Base-by-base conservation (phyloP, 2,888 invertebrate species). In the Leucoma salicis region DNA sequence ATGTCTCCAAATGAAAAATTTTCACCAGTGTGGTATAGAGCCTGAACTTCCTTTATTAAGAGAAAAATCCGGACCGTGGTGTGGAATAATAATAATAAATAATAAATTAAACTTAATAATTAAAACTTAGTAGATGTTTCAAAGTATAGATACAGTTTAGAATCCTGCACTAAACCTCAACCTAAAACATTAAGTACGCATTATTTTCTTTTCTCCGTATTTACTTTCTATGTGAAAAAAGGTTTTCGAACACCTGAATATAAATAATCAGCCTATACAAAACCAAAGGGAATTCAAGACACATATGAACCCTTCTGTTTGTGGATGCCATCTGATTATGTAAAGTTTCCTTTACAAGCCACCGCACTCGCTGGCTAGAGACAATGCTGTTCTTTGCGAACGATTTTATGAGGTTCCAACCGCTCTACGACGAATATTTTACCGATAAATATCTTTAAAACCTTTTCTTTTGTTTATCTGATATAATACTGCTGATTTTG, bases 361-460 rank as follows among this genome's bases (percentile, higher is more conserved):
- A 18, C 37, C 36, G 33, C 29, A 31, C 16, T 36, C 32, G 18
- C 18, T 14, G 31, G 13, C 25, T 10, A 14, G 35, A 46, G 48
- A 50, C 48, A 52, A 54, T 54, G 47, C 45, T 54, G 51, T 57
- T 57, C 57, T 57, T 53, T 52, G 45, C 52, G 50, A 48, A 42
- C 42, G 61, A 68, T 72, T 80, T 82, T 82, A 86, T 78, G 82
- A 82, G 75, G 68, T 72, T 58, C 57, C 47, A 63, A 63, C 57
- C 59, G 29, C 48, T 61, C 57, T 69, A 68, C 66, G 47, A 61
- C 59, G 82, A 78, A 85, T 85, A 83, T 81, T 82, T 82, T 78
- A 78, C 70, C 75, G 78, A 85, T 84, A 84, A 85, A 85, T 81
- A 84, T 84, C 82, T 80, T 66, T 68, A 76, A 79, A 79, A 78